Evolutionary conservation across 1,140 invertebrate species (phyloP), one percentile per base, ranked within the genome.

Genomic region (Rhopalosiphum maidis): DNA sequence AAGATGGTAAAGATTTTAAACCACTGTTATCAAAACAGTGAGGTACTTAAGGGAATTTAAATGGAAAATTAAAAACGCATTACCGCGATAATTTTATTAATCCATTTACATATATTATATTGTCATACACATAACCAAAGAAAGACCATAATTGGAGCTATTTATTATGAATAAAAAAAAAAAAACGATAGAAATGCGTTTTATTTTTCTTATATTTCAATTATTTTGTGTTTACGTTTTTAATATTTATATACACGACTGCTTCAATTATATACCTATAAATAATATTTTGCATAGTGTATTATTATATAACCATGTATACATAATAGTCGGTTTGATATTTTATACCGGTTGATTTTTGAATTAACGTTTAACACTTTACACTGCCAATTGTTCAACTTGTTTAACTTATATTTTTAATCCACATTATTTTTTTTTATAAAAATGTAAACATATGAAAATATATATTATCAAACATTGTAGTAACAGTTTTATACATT

Each of bases 21-120:
- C 91, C 91, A 85, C 77, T 92, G 91, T 92, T 92, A 83, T 92
- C 68, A 92, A 92, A 92, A 92, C 91, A 92, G 91, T 85, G 46
- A 92, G 46, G 77, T 92, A 48, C 91, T 92, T 92, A 83, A 85
- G 91, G 77, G 91, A 92, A 92, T 92, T 92, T 92, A 92, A 92
- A 92, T 92, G 91, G 91, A 92, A 92, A 92, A 92, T 92, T 92
- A 92, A 83, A 92, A 92, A 82, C 91, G 77, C 43, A 92, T 92
- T 92, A 83, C 68, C 43, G 88, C 88, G 88, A 55, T 55, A 89
- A 89, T 89, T 89, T 23, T 37, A 89, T 89, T 89, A 89, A 89
- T 89, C 48, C n/a, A 86, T 86, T 86, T 86, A 77, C 60, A 77
- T 68, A 68, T 68, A 60, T 9, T 85, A 85, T 85, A 60, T 68